phyloP scores from a whole-genome alignment of 1,140 invertebrate species.

The Pseudoatta argentina region DNA sequence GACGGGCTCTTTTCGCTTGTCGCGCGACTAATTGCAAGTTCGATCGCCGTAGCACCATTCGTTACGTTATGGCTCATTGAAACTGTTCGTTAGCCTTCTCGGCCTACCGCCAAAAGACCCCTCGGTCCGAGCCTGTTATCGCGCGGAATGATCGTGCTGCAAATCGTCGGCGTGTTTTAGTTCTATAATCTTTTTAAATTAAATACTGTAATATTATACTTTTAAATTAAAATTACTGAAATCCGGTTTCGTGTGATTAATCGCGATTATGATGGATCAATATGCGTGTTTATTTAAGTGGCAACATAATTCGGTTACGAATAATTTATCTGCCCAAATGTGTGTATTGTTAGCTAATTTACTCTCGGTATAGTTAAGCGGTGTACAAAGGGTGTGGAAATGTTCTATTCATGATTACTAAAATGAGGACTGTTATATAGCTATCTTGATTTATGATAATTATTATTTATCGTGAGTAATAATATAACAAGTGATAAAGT shows the following conservation, averaged over 20 bases:
- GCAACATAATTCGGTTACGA: background rate
- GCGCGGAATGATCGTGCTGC: slow-evolving; percentile 18
- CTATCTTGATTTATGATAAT: slow-evolving; percentile 4
- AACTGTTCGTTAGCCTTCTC: slow-evolving; percentile 41
- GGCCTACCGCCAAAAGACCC: background rate
- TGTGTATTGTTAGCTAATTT: slow-evolving; percentile 5
- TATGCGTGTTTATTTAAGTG: slow-evolving; percentile 1
- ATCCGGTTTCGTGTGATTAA: slow-evolving; percentile 1
- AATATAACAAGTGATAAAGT: background rate
- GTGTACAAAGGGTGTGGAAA: background rate
- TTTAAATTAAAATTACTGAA: too few species aligned
- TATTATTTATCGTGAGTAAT: background rate
- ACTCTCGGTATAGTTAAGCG: background rate
- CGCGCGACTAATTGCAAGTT: slow-evolving; percentile 62
- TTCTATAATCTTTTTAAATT: background rate
- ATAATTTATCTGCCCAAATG: slow-evolving; percentile 31
- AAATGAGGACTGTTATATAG: background rate
- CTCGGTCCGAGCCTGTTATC: background rate
- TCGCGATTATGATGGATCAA: background rate
- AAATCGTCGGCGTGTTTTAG: background rate
- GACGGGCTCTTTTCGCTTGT: slow-evolving; percentile 41
- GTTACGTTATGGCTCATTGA: slow-evolving; percentile 56
- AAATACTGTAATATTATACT: background rate
- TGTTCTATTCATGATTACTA: slow-evolving; percentile 12
- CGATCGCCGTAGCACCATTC: slow-evolving; percentile 45